Evolutionary conservation across 2,113 vertebrate genomes (phyloP).

Genomic region (Gallinago paraguaiae): DNA sequence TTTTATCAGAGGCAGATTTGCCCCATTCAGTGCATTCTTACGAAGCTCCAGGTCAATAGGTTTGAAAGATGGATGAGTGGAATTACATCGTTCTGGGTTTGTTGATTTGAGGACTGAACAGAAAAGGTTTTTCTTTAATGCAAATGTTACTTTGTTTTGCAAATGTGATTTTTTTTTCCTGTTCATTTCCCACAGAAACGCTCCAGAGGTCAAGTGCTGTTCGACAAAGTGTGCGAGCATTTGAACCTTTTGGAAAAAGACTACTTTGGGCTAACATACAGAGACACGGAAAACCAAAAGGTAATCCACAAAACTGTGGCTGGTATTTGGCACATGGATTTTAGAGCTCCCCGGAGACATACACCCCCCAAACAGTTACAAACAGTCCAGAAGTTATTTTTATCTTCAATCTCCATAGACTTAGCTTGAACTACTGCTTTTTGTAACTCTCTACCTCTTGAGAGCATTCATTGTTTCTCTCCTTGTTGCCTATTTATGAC

Average conservation of each 20-base stretch:
- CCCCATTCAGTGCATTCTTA: background rate
- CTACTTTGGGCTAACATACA: slow-evolving; percentile 92
- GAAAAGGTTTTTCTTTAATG: background rate
- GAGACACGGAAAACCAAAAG: slow-evolving; percentile 95
- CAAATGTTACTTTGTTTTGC: background rate
- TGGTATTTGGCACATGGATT: background rate
- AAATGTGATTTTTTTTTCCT: background rate
- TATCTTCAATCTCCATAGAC: background rate
- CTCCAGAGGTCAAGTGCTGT: slow-evolving; percentile 88
- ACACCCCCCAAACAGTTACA: background rate
- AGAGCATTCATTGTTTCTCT: background rate
- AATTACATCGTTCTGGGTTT: background rate
- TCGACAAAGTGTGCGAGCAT: slow-evolving; percentile 95
- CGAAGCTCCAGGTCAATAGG: background rate
- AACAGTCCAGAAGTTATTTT: background rate
- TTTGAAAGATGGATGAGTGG: background rate
- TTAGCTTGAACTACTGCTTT: background rate
- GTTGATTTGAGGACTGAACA: background rate
- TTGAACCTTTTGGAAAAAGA: slow-evolving; percentile 97
- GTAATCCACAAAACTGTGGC: slow-evolving; percentile 63
- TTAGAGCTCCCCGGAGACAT: background rate
- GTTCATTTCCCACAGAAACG: slow-evolving; percentile 82
- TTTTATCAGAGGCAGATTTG: background rate
- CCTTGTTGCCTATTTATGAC: background rate
- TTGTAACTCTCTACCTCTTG: background rate